These are phyloP conservation scores for Rhea americana DNA, from an alignment of 2,113 vertebrate genomes.

Conservation along the genomic window DNA sequence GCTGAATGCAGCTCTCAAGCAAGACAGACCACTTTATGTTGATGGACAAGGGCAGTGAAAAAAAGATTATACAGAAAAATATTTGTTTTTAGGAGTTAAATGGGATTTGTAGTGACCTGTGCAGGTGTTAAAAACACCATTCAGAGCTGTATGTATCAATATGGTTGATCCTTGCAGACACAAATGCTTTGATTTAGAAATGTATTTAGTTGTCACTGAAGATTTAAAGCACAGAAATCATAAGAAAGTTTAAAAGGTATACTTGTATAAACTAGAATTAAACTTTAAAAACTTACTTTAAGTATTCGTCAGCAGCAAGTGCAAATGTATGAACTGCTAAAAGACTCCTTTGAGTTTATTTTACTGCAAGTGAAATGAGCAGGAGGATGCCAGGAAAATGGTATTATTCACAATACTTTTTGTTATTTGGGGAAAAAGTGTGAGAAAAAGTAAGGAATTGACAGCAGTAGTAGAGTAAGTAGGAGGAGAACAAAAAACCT, in stretches of 20 bases:
- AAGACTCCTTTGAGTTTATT: background rate
- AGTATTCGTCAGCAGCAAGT: background rate
- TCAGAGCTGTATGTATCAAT: background rate
- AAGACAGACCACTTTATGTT: background rate
- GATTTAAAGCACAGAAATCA: background rate
- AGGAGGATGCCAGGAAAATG: background rate
- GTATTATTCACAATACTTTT: fast-evolving
- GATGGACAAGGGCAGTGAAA: conserved; percentile 1
- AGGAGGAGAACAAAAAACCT: background rate
- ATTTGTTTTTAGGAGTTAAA: background rate
- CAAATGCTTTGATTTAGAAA: background rate
- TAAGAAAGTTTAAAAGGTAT: background rate
- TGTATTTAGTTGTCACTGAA: background rate
- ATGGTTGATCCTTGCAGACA: background rate
- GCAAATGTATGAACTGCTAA: background rate
- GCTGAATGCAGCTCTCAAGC: background rate
- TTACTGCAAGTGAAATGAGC: background rate
- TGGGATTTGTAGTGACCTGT: background rate
- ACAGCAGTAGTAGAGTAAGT: background rate
- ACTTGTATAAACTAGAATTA: background rate
- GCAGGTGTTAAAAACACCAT: conserved; percentile 2
- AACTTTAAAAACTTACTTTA: background rate
- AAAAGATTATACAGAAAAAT: conserved; percentile 37
- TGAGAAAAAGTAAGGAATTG: background rate
- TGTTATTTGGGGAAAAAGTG: background rate